phyloP scores from a whole-genome alignment of 2,113 vertebrate species.

The Tyto alba region DNA sequence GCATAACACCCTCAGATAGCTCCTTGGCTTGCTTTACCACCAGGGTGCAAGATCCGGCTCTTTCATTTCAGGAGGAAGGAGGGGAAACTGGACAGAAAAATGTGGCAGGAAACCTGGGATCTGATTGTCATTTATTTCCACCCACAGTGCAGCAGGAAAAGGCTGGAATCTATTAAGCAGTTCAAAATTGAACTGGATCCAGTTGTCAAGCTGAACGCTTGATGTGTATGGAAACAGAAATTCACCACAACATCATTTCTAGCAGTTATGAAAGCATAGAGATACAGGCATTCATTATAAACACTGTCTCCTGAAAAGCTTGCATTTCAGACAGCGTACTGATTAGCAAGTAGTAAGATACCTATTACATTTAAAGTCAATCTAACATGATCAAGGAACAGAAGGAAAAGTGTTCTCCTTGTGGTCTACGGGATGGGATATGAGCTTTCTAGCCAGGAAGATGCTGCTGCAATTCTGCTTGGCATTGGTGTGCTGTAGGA shows the following conservation, averaged over 20 bases:
- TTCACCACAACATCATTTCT: neutral
- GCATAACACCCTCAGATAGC: neutral
- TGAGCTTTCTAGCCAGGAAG: neutral
- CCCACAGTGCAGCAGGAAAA: neutral
- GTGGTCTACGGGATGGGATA: neutral
- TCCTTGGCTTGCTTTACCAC: neutral
- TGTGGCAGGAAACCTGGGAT: neutral
- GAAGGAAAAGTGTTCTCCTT: neutral
- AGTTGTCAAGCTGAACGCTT: neutral
- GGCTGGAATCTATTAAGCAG: neutral
- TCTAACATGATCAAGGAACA: neutral
- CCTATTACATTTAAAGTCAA: neutral
- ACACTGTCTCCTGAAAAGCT: neutral
- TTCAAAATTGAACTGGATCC: neutral
- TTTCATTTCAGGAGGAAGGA: neutral
- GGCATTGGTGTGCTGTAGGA: neutral
- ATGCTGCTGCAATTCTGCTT: neutral
- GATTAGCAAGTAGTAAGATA: neutral
- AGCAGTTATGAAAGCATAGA: neutral
- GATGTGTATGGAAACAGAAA: neutral
- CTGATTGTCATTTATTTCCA: neutral
- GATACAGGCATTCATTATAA: neutral
- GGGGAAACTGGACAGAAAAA: neutral
- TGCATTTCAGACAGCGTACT: neutral
- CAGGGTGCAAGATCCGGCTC: neutral